Conservation (phyloP, 2,113 vertebrate genomes). For the Ochotona princeps region DNA sequence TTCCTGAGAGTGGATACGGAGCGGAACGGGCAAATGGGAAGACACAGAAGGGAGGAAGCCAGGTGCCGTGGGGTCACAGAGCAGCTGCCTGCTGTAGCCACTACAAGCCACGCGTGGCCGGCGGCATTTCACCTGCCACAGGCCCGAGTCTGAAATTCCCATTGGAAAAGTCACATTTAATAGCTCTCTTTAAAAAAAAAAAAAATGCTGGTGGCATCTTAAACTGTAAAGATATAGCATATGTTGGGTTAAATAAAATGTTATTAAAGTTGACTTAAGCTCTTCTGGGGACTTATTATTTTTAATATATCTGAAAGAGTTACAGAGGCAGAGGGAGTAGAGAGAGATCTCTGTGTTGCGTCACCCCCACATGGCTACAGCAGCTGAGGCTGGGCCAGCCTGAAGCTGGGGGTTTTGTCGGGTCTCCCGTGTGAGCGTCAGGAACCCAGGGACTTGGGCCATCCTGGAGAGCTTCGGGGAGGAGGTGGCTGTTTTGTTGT, state of each 20-base stretch:
- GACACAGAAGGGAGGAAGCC: neutral
- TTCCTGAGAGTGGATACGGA: accelerated
- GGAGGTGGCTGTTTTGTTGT: neutral
- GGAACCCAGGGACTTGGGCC: too few species aligned
- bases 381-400: too few species aligned
- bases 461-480: neutral
- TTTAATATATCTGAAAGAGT: too few species aligned
- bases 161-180: accelerated
- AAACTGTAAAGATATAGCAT: neutral
- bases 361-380: too few species aligned
- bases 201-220: neutral
- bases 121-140: too few species aligned
- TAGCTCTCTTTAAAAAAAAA: accelerated
- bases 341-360: too few species aligned
- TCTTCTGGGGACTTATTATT: too few species aligned
- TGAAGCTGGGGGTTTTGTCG: too few species aligned
- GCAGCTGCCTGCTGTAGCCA: accelerated
- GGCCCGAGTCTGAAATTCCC: accelerated
- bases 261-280: too few species aligned
- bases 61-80: too few species aligned
- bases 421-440: too few species aligned
- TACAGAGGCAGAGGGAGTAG: too few species aligned
- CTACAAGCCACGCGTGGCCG: accelerated
- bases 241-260: neutral
- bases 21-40: neutral